Conservation (phyloP, 1,140 invertebrate species). For the Drosophila insularis region DNA sequence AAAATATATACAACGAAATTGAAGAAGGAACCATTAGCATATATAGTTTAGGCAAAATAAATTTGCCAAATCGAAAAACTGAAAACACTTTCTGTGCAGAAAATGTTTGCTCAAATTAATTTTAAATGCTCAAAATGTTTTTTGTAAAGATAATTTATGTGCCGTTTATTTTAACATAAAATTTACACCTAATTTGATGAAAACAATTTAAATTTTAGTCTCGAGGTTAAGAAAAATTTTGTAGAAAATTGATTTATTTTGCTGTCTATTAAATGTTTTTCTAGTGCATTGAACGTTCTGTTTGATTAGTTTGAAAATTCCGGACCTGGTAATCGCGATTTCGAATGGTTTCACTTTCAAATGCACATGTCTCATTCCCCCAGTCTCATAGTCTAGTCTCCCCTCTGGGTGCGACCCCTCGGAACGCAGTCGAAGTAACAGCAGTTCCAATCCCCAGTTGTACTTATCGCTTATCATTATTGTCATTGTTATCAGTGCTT, state of each 20-base stretch:
- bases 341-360: slow-evolving; percentile 60
- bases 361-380: slow-evolving; percentile 54
- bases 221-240: too few relatives aligned
- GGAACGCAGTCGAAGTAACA: not conserved
- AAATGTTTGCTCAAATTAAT: not conserved
- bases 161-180: too few relatives aligned
- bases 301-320: not conserved
- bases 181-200: not conserved
- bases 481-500: slow-evolving; percentile 46
- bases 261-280: not conserved
- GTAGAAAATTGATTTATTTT: too few relatives aligned
- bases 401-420: not conserved
- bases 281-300: not conserved
- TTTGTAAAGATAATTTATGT: not conserved
- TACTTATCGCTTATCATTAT: slow-evolving; percentile 61
- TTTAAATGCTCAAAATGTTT: not conserved
- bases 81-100: not conserved
- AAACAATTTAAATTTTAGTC: not conserved
- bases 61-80: not conserved
- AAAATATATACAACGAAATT: not conserved
- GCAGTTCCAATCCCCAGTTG: not conserved
- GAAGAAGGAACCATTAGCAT: not conserved
- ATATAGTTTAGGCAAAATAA: not conserved
- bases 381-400: not conserved
- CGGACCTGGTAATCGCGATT: not conserved